A percentile compares a stretch with the other conserved stretches of the same genome.
These are phyloP conservation scores for Pygoscelis antarcticus DNA, from an alignment of 2,113 vertebrate species.

Conservation along the genomic window DNA sequence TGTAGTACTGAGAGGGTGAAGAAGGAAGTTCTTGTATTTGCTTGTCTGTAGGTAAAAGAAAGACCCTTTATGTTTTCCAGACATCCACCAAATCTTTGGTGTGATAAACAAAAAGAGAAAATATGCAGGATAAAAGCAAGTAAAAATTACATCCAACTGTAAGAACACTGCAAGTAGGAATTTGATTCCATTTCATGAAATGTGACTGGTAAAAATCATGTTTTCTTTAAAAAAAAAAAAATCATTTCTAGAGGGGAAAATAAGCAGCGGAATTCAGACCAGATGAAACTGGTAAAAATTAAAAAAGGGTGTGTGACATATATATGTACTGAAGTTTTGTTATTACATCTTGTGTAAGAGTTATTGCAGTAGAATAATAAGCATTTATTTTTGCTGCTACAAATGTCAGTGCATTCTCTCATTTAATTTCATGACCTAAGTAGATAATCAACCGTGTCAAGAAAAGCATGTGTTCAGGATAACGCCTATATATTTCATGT, in stretches of 20 bases:
- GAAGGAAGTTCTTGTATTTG: constrained; percentile 25
- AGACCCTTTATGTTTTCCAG: background rate
- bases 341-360: background rate
- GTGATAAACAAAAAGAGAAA: constrained; percentile 28
- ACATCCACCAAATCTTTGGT: constrained; percentile 10
- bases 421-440: constrained; percentile 69
- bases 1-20: background rate
- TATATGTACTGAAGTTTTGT: background rate
- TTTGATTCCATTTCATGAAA: constrained; percentile 34
- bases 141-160: background rate
- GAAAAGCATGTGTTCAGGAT: constrained; percentile 59
- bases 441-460: constrained; percentile 59
- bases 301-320: background rate
- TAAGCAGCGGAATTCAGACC: background rate
- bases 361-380: constrained; percentile 1
- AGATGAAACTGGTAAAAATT: background rate
- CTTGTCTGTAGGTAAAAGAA: constrained; percentile 18
- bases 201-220: background rate
- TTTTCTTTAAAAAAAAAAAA: constrained; percentile 5
- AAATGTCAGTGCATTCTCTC: constrained; percentile 7
- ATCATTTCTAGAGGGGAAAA: background rate
- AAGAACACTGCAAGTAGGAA: background rate
- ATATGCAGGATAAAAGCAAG: constrained; percentile 2
- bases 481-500: constrained; percentile 59
- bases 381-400: constrained; percentile 34